Base-by-base conservation (phyloP, 2,797 vertebrate genomes). In the Bufotes viridis region DNA sequence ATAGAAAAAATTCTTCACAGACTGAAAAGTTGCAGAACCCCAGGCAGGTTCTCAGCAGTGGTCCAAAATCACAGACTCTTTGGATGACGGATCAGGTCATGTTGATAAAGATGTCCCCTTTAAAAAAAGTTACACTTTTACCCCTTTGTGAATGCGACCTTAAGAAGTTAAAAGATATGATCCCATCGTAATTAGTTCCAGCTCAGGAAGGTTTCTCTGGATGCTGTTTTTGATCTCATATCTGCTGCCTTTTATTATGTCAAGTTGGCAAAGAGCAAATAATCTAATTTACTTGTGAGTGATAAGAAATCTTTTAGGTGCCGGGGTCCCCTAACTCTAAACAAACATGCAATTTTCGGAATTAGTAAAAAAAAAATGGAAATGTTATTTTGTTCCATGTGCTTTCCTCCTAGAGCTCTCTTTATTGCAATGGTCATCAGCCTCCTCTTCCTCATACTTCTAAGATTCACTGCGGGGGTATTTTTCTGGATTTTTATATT, bases 401-500 rank as follows among this genome's bases (percentile, higher is more conserved):
- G 78, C 89, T 90, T 10, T 84, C 87, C 93, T 90, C 85, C 22
- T 91, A 99, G 98, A 65, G 96, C 96, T 72, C 94, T 99, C 91
- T 95, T 96, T 82, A 94, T 98, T 65, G 96, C 97, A 61, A 98
- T 99, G 97, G 49, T 96, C 86, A 93, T 98, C 90, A 99, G 98
- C 88, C 95, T 98, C 92, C 85, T 95, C 34, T 99, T 99, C 91
- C 96, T 99, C 92, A 93, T 99, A 67, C 94, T 99, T 78, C 88
- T 99, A 92, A 96, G 96, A 84, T 98, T 95, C 93, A 98, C 94
- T 4, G 98, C 97, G 17, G 97, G 96, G 26, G 92, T 96, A 58
- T 95, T 99, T 12, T 95, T 99, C 93, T 99, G 97, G 97, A 90
- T 97, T 91, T 96, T 98, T 91, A 96, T 98, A 90, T 92, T 97